Evolutionary conservation across 1,140 invertebrate genomes (phyloP).

Genomic region (Chironomus tepperi): DNA sequence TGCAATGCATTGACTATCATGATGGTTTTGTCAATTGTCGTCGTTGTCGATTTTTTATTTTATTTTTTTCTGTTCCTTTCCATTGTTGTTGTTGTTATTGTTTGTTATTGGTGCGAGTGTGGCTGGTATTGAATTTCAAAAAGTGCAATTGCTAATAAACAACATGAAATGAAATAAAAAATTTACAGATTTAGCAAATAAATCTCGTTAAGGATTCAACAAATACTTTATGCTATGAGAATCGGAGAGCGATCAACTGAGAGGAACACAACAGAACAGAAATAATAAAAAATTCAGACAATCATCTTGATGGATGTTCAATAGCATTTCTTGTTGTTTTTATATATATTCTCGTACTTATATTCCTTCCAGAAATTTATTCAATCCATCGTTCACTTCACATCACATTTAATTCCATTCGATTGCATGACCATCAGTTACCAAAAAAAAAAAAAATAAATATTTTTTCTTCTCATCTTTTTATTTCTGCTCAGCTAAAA

Average conservation of each 20-base stretch:
- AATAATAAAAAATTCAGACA: constrained; percentile 15
- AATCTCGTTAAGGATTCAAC: neutral
- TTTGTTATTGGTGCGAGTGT: neutral
- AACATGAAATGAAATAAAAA: neutral
- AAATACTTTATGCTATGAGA: too few relatives aligned
- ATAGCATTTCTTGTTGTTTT: neutral
- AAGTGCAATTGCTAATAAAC: neutral
- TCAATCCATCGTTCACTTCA: neutral
- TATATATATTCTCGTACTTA: neutral
- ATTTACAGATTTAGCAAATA: constrained; percentile 3
- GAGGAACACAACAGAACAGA: neutral
- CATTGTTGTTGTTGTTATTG: neutral
- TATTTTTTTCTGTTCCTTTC: too few relatives aligned
- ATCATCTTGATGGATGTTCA: constrained; percentile 12
- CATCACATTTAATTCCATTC: neutral
- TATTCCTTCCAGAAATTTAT: neutral
- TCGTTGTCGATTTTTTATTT: too few relatives aligned
- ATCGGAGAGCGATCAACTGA: neutral
- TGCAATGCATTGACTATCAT: too few relatives aligned
- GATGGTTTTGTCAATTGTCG: too few relatives aligned
- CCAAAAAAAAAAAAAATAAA: neutral
- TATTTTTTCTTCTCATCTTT: too few relatives aligned
- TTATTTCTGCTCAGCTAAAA: neutral
- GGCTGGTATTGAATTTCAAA: neutral
- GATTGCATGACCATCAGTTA: constrained; percentile 12